Evolutionary conservation across 2,113 vertebrate genomes (phyloP), one percentile per base, ranked within the genome.

Genomic region (Psettodes erumei): DNA sequence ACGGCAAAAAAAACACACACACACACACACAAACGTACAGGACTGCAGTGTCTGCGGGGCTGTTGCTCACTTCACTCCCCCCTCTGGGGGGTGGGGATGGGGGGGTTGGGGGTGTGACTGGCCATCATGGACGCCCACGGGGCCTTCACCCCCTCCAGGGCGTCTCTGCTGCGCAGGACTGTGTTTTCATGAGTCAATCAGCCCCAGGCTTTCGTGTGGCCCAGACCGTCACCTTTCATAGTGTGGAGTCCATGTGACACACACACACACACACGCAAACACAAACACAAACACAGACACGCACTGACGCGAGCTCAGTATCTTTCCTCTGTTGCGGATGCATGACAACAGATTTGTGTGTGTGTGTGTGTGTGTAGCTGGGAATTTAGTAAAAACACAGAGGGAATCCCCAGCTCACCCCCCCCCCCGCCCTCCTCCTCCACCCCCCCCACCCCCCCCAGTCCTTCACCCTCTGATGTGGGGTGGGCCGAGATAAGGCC

Each of bases 401-500:
- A 86, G 87, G 85, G 83, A 87, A 86, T 87, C 68, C 82, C 86
- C 54, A 0, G 53, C 21, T 61, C 45, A 18, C 28, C 30, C 25
- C 40, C 28, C 9, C 9, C 35, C 11, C 58, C 2, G 18, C 33
- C 10, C 13, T 9, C 16, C 45, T 37, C 19, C 4, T 11, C 56
- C 23, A 8, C 0, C 59, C 28, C 2, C 12, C 50, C 12, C 50
- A 12, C 28, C 8, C 1, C 3, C 54, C 2, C 16, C 4, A 0
- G n/a, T 50, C 69, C 64, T 42, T 38, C 33, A 45, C 62, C 56
- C 68, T 71, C 66, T 77, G 67, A 83, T 74, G 75, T 77, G 81
- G 83, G 78, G 74, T 77, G 82, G 83, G 81, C 70, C 69, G 71
- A 84, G 88, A 86, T 86, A 90, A 92, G 82, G 66, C 78, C n/a